Conservation (phyloP, 1,140 invertebrate species). For the Euura lappo region DNA sequence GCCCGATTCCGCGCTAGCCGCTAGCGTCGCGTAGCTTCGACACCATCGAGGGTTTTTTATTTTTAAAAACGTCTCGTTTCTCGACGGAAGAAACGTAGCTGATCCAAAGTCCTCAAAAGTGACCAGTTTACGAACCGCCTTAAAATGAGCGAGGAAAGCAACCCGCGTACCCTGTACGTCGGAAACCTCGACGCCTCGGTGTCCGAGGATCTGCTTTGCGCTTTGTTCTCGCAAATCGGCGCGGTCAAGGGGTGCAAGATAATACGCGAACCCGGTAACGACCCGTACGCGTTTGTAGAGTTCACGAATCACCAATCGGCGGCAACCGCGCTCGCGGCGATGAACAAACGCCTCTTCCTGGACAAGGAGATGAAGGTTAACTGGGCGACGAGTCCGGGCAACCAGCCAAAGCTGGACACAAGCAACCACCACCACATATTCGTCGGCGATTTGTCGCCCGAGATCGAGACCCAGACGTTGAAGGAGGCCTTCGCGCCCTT, state of each 20-base stretch:
- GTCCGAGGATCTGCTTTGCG: constrained; percentile 91
- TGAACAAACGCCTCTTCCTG: constrained; percentile 96
- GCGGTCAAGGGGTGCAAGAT: constrained; percentile 98
- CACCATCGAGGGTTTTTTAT: no score
- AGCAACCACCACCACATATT: constrained; percentile 99
- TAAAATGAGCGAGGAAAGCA: constrained; percentile 76
- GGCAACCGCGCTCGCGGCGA: constrained; percentile 91
- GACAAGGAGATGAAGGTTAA: constrained; percentile 99
- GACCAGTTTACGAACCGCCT: constrained; percentile 15
- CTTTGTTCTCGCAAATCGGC: constrained; percentile 95
- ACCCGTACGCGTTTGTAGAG: constrained; percentile 98
- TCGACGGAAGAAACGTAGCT: no score
- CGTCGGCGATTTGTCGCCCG: constrained; percentile 97
- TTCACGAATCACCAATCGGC: constrained; percentile 94
- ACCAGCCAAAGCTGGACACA: constrained; percentile 97
- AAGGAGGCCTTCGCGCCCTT: constrained; percentile 97
- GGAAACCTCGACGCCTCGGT: constrained; percentile 94
- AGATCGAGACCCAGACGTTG: constrained; percentile 97
- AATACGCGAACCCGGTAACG: constrained; percentile 94
- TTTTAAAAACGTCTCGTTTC: no score
- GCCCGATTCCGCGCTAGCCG: background rate
- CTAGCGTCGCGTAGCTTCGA: background rate
- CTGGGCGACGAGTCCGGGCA: constrained; percentile 97
- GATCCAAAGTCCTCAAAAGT: no score
- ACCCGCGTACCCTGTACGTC: constrained; percentile 91